Percentiles rank a stretch among this genome's conserved stretches.
Evolutionary conservation across 2,888 invertebrate genomes (phyloP).

Genomic region (Steromphala cineraria): DNA sequence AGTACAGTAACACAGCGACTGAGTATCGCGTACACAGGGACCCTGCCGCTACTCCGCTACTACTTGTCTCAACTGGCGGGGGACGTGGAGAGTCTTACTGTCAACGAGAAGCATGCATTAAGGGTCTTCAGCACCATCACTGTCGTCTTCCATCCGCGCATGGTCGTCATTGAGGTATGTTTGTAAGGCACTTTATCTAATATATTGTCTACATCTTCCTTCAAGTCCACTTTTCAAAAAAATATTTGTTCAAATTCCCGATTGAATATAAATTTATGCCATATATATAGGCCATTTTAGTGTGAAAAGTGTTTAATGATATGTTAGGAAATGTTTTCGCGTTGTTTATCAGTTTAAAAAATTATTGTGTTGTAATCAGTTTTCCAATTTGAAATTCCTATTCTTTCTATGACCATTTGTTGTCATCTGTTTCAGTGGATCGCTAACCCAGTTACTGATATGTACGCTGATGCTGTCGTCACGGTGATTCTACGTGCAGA

Average conservation of each 20-base stretch:
- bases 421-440: conserved; percentile 82
- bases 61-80: conserved; percentile 75
- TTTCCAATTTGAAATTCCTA: too few relatives aligned
- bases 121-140: conserved; percentile 89
- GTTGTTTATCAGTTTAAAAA: too few relatives aligned
- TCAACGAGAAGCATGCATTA: conserved; percentile 75
- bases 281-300: too few relatives aligned
- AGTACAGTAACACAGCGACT: conserved; percentile 94
- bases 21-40: conserved; percentile 90
- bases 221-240: too few relatives aligned
- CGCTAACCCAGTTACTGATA: conserved; percentile 95
- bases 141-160: conserved; percentile 86
- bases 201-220: too few relatives aligned
- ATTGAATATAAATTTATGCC: too few relatives aligned
- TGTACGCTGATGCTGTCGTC: conserved; percentile 97
- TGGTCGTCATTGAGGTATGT: conserved; percentile 87
- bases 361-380: too few relatives aligned
- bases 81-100: conserved; percentile 64
- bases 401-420: too few relatives aligned
- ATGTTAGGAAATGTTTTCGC: too few relatives aligned
- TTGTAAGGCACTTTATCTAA: background rate
- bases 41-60: conserved; percentile 78
- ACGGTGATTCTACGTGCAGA: conserved; percentile 84
- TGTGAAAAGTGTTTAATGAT: too few relatives aligned
- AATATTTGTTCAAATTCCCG: too few relatives aligned